Percentiles rank a stretch among this genome's conserved stretches.
Conservation (phyloP, 2,113 vertebrate species). For the Pomatorhinus ruficollis region DNA sequence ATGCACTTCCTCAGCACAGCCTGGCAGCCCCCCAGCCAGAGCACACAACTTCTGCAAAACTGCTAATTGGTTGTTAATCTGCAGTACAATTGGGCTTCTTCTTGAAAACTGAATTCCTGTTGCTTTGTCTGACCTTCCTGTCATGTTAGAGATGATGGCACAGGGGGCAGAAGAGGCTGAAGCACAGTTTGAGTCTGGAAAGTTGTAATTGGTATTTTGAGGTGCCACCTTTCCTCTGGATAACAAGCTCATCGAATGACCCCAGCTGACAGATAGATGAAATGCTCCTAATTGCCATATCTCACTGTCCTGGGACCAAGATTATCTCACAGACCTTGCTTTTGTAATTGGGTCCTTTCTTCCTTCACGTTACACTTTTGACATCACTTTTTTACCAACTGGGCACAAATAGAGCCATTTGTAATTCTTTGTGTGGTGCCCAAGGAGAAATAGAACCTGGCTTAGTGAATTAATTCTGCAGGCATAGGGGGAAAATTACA, state of each 20-base stretch:
- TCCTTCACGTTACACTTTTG: neutral
- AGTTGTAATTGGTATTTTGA: neutral
- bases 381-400: neutral
- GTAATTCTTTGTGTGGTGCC: neutral
- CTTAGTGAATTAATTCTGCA: neutral
- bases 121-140: slow-evolving; percentile 13
- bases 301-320: neutral
- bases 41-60: slow-evolving; percentile 76
- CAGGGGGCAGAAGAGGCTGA: neutral
- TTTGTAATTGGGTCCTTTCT: neutral
- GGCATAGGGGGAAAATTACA: neutral
- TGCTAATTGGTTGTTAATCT: slow-evolving; percentile 35
- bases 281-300: neutral
- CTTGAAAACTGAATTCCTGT: slow-evolving; percentile 52
- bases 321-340: neutral
- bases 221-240: neutral
- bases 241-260: neutral
- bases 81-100: neutral
- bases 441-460: neutral
- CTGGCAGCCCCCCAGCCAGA: slow-evolving; percentile 34
- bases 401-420: neutral
- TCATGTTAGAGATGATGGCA: neutral
- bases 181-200: neutral
- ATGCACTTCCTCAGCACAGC: slow-evolving; percentile 71
- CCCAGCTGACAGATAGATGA: neutral